These are phyloP conservation scores for Tenthredo amoena DNA, from an alignment of 2,888 invertebrate genomes.

Conservation along the genomic window DNA sequence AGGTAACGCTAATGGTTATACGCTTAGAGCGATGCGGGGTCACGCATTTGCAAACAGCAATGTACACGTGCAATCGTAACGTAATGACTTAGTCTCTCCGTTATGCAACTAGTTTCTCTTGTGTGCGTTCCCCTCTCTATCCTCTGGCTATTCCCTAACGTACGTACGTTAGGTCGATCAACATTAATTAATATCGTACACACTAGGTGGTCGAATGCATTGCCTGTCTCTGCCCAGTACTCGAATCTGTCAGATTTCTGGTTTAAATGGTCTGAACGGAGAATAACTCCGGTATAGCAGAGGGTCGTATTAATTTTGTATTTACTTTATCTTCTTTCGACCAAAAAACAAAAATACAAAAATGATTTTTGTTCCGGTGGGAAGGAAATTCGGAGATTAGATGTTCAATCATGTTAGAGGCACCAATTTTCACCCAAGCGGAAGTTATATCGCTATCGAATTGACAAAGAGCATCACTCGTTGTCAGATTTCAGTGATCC, in stretches of 20 bases:
- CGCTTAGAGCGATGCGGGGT: conserved; percentile 54
- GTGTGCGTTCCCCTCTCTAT: conserved; percentile 53
- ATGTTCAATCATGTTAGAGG: not conserved
- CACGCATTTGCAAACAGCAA: conserved; percentile 62
- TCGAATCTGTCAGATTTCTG: not conserved
- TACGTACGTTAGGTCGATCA: conserved; percentile 60
- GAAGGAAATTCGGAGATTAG: not conserved
- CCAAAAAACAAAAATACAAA: not conserved
- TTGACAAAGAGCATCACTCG: not conserved
- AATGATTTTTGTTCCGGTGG: not conserved
- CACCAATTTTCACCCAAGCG: not conserved
- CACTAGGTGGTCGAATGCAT: conserved; percentile 21
- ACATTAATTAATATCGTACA: conserved; percentile 57
- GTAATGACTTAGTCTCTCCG: conserved; percentile 59
- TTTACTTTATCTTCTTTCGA: no score
- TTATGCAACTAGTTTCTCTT: conserved; percentile 59
- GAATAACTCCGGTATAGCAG: not conserved
- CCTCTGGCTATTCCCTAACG: conserved; percentile 49
- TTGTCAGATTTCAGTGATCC: not conserved
- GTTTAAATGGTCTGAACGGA: not conserved
- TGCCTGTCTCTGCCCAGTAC: conserved; percentile 21
- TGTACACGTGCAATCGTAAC: conserved; percentile 62
- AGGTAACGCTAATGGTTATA: conserved; percentile 42
- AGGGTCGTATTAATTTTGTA: not conserved
- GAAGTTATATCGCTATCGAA: not conserved